Base-by-base conservation (phyloP, 2,797 vertebrate species). In the Aythya fuligula region DNA sequence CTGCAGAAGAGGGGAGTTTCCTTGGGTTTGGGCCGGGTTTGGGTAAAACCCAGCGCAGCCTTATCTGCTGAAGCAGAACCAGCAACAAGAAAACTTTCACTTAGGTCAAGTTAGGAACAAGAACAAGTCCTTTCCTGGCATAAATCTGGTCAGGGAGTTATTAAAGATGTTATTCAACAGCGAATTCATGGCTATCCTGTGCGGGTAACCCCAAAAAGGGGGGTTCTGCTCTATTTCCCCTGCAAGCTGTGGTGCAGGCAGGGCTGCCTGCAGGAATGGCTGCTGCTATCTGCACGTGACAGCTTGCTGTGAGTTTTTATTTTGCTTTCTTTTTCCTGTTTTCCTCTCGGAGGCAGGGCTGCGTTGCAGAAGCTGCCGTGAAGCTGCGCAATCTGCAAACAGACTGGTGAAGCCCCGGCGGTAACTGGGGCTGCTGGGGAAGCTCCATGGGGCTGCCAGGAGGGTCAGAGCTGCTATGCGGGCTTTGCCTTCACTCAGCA, bases 391-490 rank as follows among this genome's bases (percentile, higher is more conserved):
- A 47, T 7, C 41, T 58, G 45, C 39, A 65, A 94, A 62, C 41
- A 30, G 32, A 14, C 80, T 16, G 72, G 32, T 27, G 12, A 39
- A 58, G 9, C 60, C 76, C 70, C 78, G 30, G 41, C 0, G 12
- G 70, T 41, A 47, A 8, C 74, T 27, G 74, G 53, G 73, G 45
- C 39, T 78, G 45, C 80, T 45, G 80, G 80, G 86, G 85, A 85
- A 57, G 20, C 34, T 71, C 64, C 10, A 67, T 51, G 54, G 8
- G 9, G 22, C 64, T 85, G 67, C 70, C 49, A 1, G 58, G 13
- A 27, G 72, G 58, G 47, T 2, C 9, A 10, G 51, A 70, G 43
- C 64, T 1, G 1, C 72, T 3, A 0, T 3, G 13, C 0, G 1
- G 53, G 45, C 38, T 53, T 57, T 82, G 79, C 4, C 14, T 18